A percentile compares a stretch with the other conserved stretches of the same genome.
Conservation (phyloP, 2,113 vertebrate genomes). For the Oreochromis aureus region DNA sequence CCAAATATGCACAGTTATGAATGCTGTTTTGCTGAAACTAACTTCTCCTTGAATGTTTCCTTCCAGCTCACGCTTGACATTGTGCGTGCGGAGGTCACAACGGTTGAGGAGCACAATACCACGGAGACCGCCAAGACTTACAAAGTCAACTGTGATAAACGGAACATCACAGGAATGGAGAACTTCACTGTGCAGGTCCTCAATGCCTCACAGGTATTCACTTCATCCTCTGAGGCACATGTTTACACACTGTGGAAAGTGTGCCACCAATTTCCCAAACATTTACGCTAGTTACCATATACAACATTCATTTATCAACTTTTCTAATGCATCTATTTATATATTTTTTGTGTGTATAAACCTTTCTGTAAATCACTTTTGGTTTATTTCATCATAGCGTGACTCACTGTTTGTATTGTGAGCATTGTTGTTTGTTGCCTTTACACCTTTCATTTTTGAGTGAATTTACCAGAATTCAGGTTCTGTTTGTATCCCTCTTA, state of each 20-base stretch:
- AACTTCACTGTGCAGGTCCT: slow-evolving; percentile 79
- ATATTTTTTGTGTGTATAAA: not conserved
- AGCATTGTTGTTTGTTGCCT: not conserved
- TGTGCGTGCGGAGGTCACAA: slow-evolving; percentile 24
- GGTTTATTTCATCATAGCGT: not conserved
- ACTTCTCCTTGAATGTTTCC: not conserved
- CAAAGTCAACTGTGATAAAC: slow-evolving; percentile 90
- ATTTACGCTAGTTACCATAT: not conserved
- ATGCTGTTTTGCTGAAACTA: not conserved
- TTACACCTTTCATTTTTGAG: not conserved
- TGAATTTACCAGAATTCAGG: not conserved
- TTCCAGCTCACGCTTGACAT: slow-evolving; percentile 61
- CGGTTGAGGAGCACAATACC: slow-evolving; percentile 73
- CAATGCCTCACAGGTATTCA: slow-evolving; percentile 83
- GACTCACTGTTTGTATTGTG: fast-evolving
- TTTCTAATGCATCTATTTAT: not conserved
- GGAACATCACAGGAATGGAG: slow-evolving; percentile 75
- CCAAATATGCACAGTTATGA: not conserved
- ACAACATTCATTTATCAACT: not conserved
- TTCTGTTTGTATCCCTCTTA: not conserved
- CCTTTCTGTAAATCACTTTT: not conserved
- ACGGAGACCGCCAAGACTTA: slow-evolving; percentile 82
- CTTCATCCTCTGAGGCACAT: not conserved
- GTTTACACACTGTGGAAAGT: not conserved
- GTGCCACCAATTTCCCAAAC: not conserved